Evolutionary conservation across 2,888 invertebrate species (phyloP).

Genomic region (Drepanosiphum platanoidis): DNA sequence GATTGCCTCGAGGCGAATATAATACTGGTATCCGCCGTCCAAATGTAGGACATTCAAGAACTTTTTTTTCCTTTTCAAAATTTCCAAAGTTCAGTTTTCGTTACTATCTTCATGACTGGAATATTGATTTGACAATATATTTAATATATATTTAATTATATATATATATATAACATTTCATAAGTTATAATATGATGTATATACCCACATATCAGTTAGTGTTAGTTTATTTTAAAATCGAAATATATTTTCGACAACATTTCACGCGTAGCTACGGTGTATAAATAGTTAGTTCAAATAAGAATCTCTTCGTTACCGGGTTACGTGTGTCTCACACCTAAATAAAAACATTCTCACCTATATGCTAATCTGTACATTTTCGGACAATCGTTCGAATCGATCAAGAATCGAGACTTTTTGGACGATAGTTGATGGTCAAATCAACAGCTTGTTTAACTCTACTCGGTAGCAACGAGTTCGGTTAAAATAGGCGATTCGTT

Average conservation of each 20-base stretch:
- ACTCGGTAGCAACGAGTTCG: no score
- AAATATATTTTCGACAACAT: neutral
- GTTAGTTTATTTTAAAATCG: neutral
- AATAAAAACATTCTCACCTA: neutral
- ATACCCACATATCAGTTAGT: neutral
- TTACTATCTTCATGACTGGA: slow-evolving; percentile 14
- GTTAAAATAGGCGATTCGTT: no score
- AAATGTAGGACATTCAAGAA: neutral
- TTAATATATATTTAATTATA: neutral
- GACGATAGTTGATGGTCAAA: no score
- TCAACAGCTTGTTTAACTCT: no score
- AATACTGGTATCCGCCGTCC: neutral
- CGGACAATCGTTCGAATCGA: no score
- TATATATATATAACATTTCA: neutral
- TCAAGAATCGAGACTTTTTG: no score
- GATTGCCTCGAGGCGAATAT: slow-evolving; percentile 14
- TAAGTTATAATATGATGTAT: no score
- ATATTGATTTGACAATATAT: slow-evolving; percentile 25
- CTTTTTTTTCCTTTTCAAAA: slow-evolving; percentile 5
- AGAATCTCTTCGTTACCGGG: neutral
- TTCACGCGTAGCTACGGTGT: neutral
- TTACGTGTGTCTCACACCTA: neutral
- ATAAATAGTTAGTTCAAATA: neutral
- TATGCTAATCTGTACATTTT: no score
- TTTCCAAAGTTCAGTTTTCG: neutral